Evolutionary conservation across 2,888 invertebrate species (phyloP).

Genomic region (Zaprionus bogoriensis): DNA sequence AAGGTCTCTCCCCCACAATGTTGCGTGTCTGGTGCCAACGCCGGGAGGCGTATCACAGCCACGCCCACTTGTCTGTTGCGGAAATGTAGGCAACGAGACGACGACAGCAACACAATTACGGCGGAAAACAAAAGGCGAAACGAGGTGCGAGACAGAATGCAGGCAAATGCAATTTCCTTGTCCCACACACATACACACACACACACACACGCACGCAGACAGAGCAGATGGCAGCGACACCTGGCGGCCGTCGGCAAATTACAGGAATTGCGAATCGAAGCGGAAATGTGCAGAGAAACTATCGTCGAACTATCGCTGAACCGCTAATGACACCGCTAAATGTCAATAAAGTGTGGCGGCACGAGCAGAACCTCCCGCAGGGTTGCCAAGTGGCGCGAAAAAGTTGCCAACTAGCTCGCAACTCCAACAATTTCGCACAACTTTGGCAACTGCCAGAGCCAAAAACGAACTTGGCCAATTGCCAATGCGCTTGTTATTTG

Average conservation of each 20-base stretch:
- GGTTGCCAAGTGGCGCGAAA: constrained; percentile 20
- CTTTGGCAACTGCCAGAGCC: constrained; percentile 19
- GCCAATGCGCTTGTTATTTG: constrained; percentile 38
- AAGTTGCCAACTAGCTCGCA: constrained; percentile 14
- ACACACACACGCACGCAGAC: too few relatives aligned
- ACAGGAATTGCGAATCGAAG: constrained; percentile 42
- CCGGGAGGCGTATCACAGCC: constrained; percentile 28
- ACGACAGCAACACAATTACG: constrained; percentile 14
- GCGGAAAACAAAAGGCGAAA: background rate
- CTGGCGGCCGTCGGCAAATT: constrained; percentile 62
- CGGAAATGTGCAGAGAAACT: constrained; percentile 48
- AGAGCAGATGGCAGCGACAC: constrained; percentile 65
- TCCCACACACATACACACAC: too few relatives aligned
- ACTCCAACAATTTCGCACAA: background rate
- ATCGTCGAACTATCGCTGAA: constrained; percentile 20
- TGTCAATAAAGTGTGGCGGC: constrained; percentile 1
- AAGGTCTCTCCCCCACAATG: too few relatives aligned
- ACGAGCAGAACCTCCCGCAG: background rate
- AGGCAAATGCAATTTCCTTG: constrained; percentile 54
- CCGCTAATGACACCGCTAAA: constrained; percentile 56
- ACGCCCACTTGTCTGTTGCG: constrained; percentile 63
- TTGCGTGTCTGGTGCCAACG: constrained; percentile 18
- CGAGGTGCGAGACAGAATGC: constrained; percentile 15
- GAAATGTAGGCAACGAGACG: constrained; percentile 62
- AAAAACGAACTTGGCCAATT: constrained; percentile 43